A percentile compares a stretch with the other conserved stretches of the same genome.
Evolutionary conservation across 2,888 invertebrate genomes (phyloP).

Genomic region (Drosophila acutilabella): DNA sequence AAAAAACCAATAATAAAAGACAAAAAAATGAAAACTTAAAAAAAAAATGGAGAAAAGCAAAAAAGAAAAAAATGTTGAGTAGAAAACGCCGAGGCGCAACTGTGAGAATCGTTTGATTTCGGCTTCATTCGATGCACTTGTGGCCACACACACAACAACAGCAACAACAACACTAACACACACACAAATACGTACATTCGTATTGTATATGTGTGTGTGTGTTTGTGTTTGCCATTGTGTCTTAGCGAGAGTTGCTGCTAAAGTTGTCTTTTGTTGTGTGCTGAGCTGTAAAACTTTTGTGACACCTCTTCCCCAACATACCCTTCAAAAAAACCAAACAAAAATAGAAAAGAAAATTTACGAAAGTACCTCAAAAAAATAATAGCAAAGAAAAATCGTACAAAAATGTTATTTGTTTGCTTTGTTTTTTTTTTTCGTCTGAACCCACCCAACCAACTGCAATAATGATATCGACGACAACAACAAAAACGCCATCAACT

Average conservation of each 20-base stretch:
- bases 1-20: slow-evolving; percentile 26
- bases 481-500: slow-evolving; percentile 46
- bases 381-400: slow-evolving; percentile 42
- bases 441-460: slow-evolving; percentile 61
- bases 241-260: neutral
- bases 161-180: slow-evolving; percentile 23
- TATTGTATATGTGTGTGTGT: slow-evolving; percentile 7
- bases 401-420: slow-evolving; percentile 72
- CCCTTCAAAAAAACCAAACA: slow-evolving; percentile 11
- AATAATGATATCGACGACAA: slow-evolving; percentile 66
- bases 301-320: slow-evolving; percentile 14
- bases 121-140: slow-evolving; percentile 55
- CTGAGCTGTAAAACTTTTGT: slow-evolving; percentile 45
- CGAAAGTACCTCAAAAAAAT: slow-evolving; percentile 7
- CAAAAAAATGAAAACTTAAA: slow-evolving; percentile 11
- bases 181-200: neutral
- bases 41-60: slow-evolving; percentile 12
- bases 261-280: slow-evolving; percentile 44
- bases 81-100: slow-evolving; percentile 48
- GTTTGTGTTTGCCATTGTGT: neutral
- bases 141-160: slow-evolving; percentile 38
- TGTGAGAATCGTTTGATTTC: slow-evolving; percentile 68
- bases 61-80: slow-evolving; percentile 22
- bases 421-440: slow-evolving; percentile 75
- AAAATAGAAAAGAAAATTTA: neutral